Evolutionary conservation across 2,113 vertebrate genomes (phyloP).

Genomic region (Psittacara wagleri): DNA sequence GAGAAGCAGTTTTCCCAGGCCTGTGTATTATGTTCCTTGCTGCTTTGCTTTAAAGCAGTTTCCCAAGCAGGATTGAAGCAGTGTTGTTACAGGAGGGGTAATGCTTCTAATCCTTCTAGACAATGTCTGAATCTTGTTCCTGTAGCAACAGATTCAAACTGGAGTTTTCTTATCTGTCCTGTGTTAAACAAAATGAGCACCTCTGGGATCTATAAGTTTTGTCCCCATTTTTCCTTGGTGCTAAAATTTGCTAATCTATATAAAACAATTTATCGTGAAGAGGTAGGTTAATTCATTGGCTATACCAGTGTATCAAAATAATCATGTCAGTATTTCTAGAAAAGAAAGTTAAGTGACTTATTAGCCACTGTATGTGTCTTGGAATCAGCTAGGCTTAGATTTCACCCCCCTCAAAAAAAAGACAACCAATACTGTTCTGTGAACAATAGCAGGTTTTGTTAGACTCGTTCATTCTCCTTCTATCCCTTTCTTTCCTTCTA

Average conservation of each 20-base stretch:
- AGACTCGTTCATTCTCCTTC: not conserved
- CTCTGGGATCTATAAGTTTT: not conserved
- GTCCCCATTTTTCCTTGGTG: not conserved
- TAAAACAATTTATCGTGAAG: not conserved
- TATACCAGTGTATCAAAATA: not conserved
- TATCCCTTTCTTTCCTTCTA: not conserved
- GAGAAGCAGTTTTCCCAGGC: no score
- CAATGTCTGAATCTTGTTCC: no score
- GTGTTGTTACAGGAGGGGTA: no score
- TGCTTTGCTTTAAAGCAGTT: no score
- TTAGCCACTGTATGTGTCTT: not conserved
- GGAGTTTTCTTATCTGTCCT: not conserved
- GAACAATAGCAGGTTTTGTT: constrained; percentile 13
- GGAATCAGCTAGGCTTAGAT: not conserved
- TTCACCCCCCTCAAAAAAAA: not conserved
- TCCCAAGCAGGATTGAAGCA: no score
- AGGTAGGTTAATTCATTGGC: not conserved
- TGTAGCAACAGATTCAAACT: not conserved
- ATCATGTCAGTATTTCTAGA: not conserved
- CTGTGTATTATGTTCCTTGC: no score
- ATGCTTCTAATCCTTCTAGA: no score
- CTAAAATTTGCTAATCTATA: not conserved
- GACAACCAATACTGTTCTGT: not conserved
- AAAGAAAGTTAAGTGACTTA: not conserved
- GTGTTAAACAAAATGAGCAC: not conserved